Evolutionary conservation across 1,140 invertebrate species (phyloP), one percentile per base, ranked within the genome.

Genomic region (Bombus ignitus): DNA sequence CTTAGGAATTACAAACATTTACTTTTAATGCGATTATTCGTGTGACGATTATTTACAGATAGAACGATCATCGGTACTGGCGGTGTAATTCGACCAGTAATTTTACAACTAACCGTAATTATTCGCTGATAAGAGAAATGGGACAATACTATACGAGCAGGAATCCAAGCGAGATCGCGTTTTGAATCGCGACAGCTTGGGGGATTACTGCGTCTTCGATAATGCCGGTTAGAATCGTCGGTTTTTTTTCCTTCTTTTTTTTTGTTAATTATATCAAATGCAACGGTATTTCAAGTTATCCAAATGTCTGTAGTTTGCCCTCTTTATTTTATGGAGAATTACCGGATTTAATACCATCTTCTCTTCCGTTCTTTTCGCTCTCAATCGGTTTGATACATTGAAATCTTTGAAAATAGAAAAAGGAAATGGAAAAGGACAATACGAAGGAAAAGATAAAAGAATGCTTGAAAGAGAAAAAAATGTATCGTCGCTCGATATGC

Each of bases 21-120:
- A 89, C 80, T 90, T 85, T 75, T 92, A 88, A 85, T 88, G 87
- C 90, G 82, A 84, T 93, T 93, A 92, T 81, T 91, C 82, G 82
- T 84, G 82, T 84, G 88, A 86, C 87, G 84, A 73, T 91, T 94
- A 94, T 93, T 93, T 93, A 94, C 93, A 93, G 88, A 91, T 73
- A 57, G 59, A 91, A 87, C 88, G 91, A 88, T 87, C 81, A 70
- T 87, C 68, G 70, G 35, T 76, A 73, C 66, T 79, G 70, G 70
- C 28, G 59, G 8, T 22, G 62, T n/a, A 59, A 62, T 62, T 77
- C 66, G 53, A 80, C 66, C 83, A 81, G 59, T 42, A 66, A 80
- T 68, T 77, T 74, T 75, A 74, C 57, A 66, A 32, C 59, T 74
- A 73, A 87, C 22, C 68, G 70, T 74, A 85, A 66, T 87, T 79